phyloP scores from a whole-genome alignment of 2,797 vertebrate species.

The Chromobotia macracanthus region DNA sequence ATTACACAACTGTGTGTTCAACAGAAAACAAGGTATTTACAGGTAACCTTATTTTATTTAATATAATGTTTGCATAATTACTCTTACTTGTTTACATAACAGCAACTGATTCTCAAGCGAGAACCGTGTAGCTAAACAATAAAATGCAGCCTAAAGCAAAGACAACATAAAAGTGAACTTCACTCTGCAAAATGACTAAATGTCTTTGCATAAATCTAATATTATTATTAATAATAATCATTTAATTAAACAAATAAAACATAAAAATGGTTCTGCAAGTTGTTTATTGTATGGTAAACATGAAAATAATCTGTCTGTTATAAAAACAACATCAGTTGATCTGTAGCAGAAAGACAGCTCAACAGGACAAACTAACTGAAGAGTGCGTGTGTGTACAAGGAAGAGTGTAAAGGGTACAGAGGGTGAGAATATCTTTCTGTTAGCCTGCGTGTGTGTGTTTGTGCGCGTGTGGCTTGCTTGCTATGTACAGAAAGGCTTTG shows the following conservation, averaged over 20 bases:
- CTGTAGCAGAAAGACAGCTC: neutral
- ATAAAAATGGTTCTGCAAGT: neutral
- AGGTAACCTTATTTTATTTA: neutral
- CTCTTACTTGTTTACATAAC: no score
- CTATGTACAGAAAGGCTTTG: conserved; percentile 62
- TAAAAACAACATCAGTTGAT: neutral
- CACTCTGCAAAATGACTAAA: no score
- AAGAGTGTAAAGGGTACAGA: neutral
- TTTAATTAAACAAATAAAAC: neutral
- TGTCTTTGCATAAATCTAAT: no score
- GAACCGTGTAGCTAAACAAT: neutral
- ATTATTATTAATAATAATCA: no score
- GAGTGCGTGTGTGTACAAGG: neutral
- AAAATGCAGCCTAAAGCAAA: neutral
- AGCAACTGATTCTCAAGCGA: no score
- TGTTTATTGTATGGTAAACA: neutral
- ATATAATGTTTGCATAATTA: neutral
- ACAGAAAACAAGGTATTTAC: neutral
- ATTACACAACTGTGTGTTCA: neutral
- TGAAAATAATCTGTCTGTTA: neutral
- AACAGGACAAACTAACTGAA: neutral
- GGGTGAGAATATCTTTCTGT: conserved; percentile 33
- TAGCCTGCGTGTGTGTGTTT: conserved; percentile 23
- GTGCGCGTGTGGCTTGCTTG: conserved; percentile 31
- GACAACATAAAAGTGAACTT: neutral